Conservation (phyloP, 1,140 invertebrate genomes). For the fruit fly (Drosophila melanogaster) region DNA sequence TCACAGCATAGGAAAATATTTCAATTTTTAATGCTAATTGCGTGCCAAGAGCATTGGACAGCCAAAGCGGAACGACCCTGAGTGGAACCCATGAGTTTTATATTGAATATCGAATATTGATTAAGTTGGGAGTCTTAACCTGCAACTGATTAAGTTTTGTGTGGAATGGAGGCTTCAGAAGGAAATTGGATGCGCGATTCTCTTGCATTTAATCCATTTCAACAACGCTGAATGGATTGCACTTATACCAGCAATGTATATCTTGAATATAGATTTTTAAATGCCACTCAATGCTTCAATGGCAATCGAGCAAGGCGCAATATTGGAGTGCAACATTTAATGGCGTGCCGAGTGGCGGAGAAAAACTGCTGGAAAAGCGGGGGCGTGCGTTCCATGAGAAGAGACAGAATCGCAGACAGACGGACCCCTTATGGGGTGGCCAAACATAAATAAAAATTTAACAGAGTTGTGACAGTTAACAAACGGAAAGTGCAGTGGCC, state of each 20-base stretch:
- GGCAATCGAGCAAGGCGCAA: constrained; percentile 39
- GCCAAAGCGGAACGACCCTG: constrained; percentile 66
- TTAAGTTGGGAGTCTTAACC: constrained; percentile 1
- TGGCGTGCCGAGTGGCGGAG: not conserved
- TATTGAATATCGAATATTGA: constrained; percentile 36
- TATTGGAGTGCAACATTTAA: constrained; percentile 49
- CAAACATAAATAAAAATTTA: constrained; percentile 39
- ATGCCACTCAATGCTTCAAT: constrained; percentile 49
- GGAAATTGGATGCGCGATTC: not conserved
- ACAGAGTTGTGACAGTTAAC: constrained; percentile 69
- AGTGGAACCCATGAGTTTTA: constrained; percentile 4
- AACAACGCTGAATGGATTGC: too few relatives aligned
- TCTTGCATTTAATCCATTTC: too few relatives aligned
- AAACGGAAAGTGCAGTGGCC: constrained; percentile 51
- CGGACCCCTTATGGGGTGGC: constrained; percentile 3
- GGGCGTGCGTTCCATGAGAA: constrained; percentile 25
- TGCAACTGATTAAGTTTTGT: too few relatives aligned
- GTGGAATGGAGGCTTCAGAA: not conserved
- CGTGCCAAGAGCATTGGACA: constrained; percentile 58
- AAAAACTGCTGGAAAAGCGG: constrained; percentile 7
- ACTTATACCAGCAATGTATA: too few relatives aligned
- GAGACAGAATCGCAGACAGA: not conserved
- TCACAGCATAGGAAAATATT: constrained; percentile 36
- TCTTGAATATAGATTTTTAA: not conserved
- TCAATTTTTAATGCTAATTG: constrained; percentile 71